Base-by-base conservation (phyloP, 2,113 vertebrate genomes). In the Psilopsiagon aurifrons region DNA sequence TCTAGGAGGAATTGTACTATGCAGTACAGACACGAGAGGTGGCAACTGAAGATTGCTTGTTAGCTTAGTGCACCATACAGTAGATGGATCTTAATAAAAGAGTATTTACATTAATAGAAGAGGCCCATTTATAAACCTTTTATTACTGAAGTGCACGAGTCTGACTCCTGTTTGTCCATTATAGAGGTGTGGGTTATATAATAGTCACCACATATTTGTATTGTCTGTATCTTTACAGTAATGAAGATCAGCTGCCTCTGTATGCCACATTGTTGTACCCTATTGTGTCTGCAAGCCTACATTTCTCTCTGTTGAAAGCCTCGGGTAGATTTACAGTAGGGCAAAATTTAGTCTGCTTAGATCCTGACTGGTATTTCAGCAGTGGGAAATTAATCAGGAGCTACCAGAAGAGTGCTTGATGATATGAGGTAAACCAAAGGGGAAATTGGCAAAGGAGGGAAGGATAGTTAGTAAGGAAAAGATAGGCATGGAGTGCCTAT, bases 1-100 rank as follows among this genome's bases (percentile, higher is more conserved):
- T 98, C 97, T 97, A 90, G 96, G 84, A 97, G 94, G 94, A 93
- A 94, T 94, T 96, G 95, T 94, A 94, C 96, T 91, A 92, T 73
- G 75, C 77, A 22, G 10, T 51, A 74, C 92, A 96, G 95, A 88
- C 94, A 69, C 24, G 0, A 13, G 7, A 97, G 95, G 95, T 95
- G 64, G 97, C 96, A 91, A 86, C 91, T 85, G 87, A 63, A 77
- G 37, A 59, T 86, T 88, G 47, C 60, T 75, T 89, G 94, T 93
- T 94, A 60, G 87, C 70, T 96, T 86, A 84, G 52, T 59, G 52
- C 57, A 77, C 60, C 0, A 1, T 83, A 75, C 41, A 71, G 41
- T 62, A 92, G 81, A 86, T 94, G 51, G 43, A 69, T 77, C 91
- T 96, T 94, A 92, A 93, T 91, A 95, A 94, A 94, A 81, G 57